Base-by-base conservation (phyloP, 1,140 invertebrate species). In the Bilobella aurantiaca region DNA sequence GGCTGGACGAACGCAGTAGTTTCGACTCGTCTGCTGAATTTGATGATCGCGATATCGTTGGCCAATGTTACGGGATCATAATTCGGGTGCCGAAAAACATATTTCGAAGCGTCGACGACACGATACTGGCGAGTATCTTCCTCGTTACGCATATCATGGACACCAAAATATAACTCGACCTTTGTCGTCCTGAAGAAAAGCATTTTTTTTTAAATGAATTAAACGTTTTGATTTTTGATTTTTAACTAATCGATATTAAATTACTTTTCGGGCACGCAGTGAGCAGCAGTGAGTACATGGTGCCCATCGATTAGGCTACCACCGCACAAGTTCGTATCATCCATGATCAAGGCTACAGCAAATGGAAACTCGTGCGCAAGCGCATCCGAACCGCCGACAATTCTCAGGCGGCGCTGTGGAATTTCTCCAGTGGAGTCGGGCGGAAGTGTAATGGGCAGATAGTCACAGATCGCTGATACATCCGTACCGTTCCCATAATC, bases 31-130 rank as follows among this genome's bases (percentile, higher is more conserved):
- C 65, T 23, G 0, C 49, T 37, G 3, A 67, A 53, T 0, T 63
- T 46, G 30, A 70, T 61, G 46, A 70, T 68, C 2, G 69, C 66
- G 31, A 71, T 71, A 37, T 71, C 69, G 31, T 71, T 32, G 1
- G 64, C 64, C 47, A 29, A 61, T 21, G 66, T 62, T 12, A 65
- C 49, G 5, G 60, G 27, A 28, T 71, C 60, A 31, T 61, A 71
- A 32, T 68, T 49, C 14, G 69, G 69, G 65, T 71, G 69, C 14
- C 32, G 3, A 60, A 61, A 28, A 25, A 71, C 60, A 61, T 66
- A 46, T n/a, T 63, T 16, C 0, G 53, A 28, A 23, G 53, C 57
- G 25, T 65, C 46, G 5, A 71, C 37, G 8, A 57, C 46, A 23
- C 53, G 32, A 30, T 63, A 58, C 58, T 68, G 66, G 37, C 66